Evolutionary conservation across 2,113 vertebrate genomes (phyloP), one percentile per base, ranked within the genome.

Genomic region (Sminthopsis crassicaudata): DNA sequence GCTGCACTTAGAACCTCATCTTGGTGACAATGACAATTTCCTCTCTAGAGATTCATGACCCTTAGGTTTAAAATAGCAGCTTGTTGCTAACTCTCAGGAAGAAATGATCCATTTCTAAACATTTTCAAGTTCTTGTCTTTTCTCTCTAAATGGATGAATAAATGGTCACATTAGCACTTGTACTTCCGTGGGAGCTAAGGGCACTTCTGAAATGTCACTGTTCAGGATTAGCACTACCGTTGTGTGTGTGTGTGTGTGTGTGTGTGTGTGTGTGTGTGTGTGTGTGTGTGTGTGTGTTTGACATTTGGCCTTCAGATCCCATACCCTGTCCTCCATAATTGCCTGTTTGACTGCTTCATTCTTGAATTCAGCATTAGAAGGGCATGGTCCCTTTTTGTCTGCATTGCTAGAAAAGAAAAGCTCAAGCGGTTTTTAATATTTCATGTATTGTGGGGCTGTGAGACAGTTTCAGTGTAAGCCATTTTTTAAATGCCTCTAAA

Each of bases 91-190:
- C 36, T 96, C 90, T 94, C 67, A 53, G 1, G 42, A 96, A 97
- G 92, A 95, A 96, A 96, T 95, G 94, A 94, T 96, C 51, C 19
- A 96, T 97, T 97, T 97, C 8, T 53, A 97, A 97, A 97, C 92
- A 97, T 94, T 0, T 46, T 91, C 90, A 19, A 96, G 90, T 92
- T 48, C 30, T 94, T 94, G 93, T 54, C 96, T 97, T 89, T 93
- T 46, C 67, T 6, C 94, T 97, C 55, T 93, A 97, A 98, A 96
- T 96, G 98, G 91, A 97, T 97, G 97, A 98, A 97, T 95, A 91
- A 97, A 97, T 94, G 25, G 76, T 54, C 53, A 96, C 55, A 95
- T 96, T 98, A 98, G 95, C 92, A 98, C 96, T 91, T 98, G 14
- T 9, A 94, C 51, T 95, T 98, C 92, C 93, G 5, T 95, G 91